Percentiles rank a stretch among this genome's conserved stretches.
Conservation (phyloP, 2,797 vertebrate species). For the Microcaecilia unicolor region DNA sequence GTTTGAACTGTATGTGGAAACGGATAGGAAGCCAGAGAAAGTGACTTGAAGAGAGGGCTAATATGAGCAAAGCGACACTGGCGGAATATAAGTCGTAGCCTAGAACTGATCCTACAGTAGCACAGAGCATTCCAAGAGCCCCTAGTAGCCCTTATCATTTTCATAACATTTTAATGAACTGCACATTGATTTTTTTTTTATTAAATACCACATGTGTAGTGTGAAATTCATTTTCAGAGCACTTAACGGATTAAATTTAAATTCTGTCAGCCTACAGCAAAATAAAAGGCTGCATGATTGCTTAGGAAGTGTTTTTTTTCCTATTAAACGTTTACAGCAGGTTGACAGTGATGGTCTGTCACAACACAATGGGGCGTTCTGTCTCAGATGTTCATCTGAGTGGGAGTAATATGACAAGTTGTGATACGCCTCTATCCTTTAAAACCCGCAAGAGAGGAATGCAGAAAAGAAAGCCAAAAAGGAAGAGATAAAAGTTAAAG, state of each 20-base stretch:
- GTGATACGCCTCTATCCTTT: slow-evolving; percentile 27
- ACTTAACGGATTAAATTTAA: slow-evolving; percentile 73
- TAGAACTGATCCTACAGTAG: too few relatives aligned
- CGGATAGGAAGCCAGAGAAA: too few relatives aligned
- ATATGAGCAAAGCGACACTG: too few relatives aligned
- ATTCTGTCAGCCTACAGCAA: slow-evolving; percentile 55
- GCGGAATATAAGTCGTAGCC: too few relatives aligned
- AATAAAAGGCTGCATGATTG: slow-evolving; percentile 44
- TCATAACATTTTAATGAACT: too few relatives aligned
- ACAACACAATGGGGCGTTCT: slow-evolving; percentile 57
- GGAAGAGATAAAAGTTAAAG: slow-evolving; percentile 39
- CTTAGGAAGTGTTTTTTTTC: slow-evolving; percentile 25
- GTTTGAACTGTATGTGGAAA: too few relatives aligned
- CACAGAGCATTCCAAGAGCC: too few relatives aligned
- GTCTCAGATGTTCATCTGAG: slow-evolving; percentile 31
- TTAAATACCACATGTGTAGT: too few relatives aligned
- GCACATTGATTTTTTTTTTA: too few relatives aligned
- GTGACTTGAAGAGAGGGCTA: too few relatives aligned
- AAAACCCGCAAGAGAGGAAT: slow-evolving; percentile 56
- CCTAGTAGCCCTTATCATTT: too few relatives aligned
- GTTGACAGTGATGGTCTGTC: slow-evolving; percentile 63
- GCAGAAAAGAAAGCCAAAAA: slow-evolving; percentile 37
- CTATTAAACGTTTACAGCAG: slow-evolving; percentile 44
- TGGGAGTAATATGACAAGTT: slow-evolving; percentile 41
- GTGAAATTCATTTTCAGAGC: slow-evolving; percentile 29